Percentiles rank a stretch among this genome's conserved stretches.
Evolutionary conservation across 2,113 vertebrate genomes (phyloP).

Genomic region (Peromyscus maniculatus): DNA sequence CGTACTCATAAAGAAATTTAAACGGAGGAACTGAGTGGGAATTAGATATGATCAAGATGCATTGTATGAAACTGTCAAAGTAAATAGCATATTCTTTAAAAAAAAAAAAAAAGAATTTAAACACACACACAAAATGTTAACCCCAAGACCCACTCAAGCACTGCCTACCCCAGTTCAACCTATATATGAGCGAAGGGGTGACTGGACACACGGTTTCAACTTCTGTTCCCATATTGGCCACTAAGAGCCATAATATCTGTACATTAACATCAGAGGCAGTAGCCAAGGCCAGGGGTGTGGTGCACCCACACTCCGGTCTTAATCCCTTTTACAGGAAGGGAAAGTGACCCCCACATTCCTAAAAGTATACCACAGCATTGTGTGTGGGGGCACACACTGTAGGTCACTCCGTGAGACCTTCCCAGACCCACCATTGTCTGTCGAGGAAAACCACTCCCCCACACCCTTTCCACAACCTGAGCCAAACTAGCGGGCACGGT

Average conservation of each 20-base stretch:
- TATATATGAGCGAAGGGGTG: slow-evolving; percentile 66
- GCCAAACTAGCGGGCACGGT: slow-evolving; percentile 58
- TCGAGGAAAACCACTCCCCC: slow-evolving; percentile 64
- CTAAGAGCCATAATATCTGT: slow-evolving; percentile 67
- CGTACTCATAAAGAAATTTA: slow-evolving; percentile 24
- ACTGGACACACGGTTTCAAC: slow-evolving; percentile 72
- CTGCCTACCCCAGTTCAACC: not conserved
- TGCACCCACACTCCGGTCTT: slow-evolving; percentile 36
- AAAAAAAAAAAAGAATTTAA: not conserved
- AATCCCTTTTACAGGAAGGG: slow-evolving; percentile 23
- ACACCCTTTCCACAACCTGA: slow-evolving; percentile 45
- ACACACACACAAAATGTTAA: slow-evolving; percentile 66
- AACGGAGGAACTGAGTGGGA: not conserved
- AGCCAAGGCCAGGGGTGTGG: slow-evolving; percentile 41
- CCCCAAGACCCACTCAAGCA: slow-evolving; percentile 44
- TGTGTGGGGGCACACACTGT: not conserved
- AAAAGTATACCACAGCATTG: not conserved
- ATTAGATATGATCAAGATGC: not conserved
- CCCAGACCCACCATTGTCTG: slow-evolving; percentile 50
- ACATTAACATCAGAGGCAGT: slow-evolving; percentile 59
- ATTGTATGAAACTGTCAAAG: not conserved
- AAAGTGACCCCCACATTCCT: not conserved
- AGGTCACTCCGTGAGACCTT: not conserved
- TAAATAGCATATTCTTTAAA: not conserved
- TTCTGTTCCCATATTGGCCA: slow-evolving; percentile 44